Evolutionary conservation across 2,888 invertebrate species (phyloP).

Genomic region (Theodoxus fluviatilis): DNA sequence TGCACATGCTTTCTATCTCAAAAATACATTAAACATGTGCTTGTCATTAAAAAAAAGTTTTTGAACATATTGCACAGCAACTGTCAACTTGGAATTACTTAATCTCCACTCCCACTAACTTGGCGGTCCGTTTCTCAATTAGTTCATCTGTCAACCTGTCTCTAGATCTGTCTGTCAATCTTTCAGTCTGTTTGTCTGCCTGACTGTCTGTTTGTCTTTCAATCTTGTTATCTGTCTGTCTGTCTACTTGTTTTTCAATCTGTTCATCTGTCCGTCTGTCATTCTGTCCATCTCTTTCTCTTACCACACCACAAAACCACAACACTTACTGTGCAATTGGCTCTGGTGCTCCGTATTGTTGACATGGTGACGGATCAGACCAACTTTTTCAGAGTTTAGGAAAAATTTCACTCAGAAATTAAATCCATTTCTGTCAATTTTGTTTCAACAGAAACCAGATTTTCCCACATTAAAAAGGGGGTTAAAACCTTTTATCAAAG

Average conservation of each 20-base stretch:
- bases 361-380: too few species aligned
- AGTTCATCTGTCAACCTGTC: not conserved
- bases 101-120: not conserved
- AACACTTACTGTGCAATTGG: not conserved
- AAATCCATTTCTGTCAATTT: not conserved
- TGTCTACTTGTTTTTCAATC: not conserved
- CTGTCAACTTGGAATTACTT: too few species aligned
- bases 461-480: too few species aligned
- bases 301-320: not conserved
- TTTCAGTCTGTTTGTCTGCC: slow-evolving; percentile 3
- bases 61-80: too few species aligned
- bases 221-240: not conserved
- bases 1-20: too few species aligned
- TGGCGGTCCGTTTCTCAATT: not conserved
- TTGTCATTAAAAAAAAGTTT: too few species aligned
- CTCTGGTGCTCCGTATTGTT: too few species aligned
- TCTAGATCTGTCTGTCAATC: not conserved
- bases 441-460: too few species aligned
- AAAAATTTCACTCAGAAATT: not conserved
- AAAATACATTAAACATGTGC: too few species aligned
- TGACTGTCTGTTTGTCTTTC: slow-evolving; percentile 5
- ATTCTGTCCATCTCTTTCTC: not conserved
- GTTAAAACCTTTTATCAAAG: too few species aligned
- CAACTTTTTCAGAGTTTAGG: too few species aligned
- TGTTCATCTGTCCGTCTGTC: not conserved